Evolutionary conservation across 2,797 vertebrate genomes (phyloP), one percentile per base, ranked within the genome.

Genomic region (Pachyuromys duprasi): DNA sequence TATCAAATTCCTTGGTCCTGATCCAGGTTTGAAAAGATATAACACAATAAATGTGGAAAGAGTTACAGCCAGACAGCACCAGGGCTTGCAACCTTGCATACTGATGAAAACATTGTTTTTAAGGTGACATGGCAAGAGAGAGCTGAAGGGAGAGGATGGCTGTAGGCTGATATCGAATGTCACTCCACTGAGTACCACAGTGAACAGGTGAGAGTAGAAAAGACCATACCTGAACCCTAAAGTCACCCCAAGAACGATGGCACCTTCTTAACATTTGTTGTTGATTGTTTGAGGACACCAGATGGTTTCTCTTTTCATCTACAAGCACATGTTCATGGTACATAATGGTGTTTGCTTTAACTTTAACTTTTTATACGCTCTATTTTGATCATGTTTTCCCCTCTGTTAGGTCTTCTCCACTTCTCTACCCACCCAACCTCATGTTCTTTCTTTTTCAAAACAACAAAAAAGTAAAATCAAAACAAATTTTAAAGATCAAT

Each of bases 51-150:
- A 4, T 4, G 28, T 49, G 2, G 18, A 11, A 2, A 26, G 60
- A 65, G 2, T 0, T 36, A 17, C 0, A 36, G 14, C 11, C 39
- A 45, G 3, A 24, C 2, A 65, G 26, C 36, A n/a, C 6, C 17
- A 55, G 36, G 26, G 39, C 0, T 11, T 11, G 0, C 36, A 67
- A 14, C 13, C 91, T 62, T 76, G 33, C 55, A 49, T 0, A 11
- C 28, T 53, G 55, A 92, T 45, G 15, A 70, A 53, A 42, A 67
- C 12, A 3, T 80, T 53, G 22, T 3, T 65, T 78, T 65, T 67
- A 82, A 26, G 17, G 0, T 12, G 55, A 63, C 4, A 0, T 36
- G 70, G 26, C 28, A 22, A 28, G n/a, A n/a, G n/a, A n/a, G n/a
- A n/a, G n/a, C n/a, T n/a, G n/a, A n/a, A n/a, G n/a, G n/a, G n/a